Conservation (phyloP, 2,113 vertebrate species). For the Pluvialis apricaria region DNA sequence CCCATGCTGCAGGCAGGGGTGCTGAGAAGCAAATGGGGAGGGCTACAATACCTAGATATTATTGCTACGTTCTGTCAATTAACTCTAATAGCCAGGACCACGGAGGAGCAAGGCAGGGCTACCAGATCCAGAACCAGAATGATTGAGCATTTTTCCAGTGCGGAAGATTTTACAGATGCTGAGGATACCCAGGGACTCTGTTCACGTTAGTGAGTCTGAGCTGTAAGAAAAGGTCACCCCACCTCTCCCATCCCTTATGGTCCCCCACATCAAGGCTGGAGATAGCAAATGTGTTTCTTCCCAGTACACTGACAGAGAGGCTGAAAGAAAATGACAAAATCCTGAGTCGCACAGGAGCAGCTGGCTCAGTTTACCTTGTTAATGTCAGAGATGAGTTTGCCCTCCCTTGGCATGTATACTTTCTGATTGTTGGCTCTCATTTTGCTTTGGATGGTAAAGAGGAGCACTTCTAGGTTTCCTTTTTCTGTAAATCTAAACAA, state of each 20-base stretch:
- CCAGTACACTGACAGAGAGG: not conserved
- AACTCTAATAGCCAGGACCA: not conserved
- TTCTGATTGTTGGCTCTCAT: slow-evolving; percentile 99
- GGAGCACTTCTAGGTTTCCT: slow-evolving; percentile 94
- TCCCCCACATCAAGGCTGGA: not conserved
- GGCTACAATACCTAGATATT: not conserved
- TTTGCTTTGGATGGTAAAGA: slow-evolving; percentile 98
- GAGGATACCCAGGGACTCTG: not conserved
- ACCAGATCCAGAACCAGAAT: not conserved
- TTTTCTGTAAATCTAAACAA: slow-evolving; percentile 92
- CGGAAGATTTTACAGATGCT: not conserved
- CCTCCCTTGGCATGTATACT: slow-evolving; percentile 95
- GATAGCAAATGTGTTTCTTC: not conserved
- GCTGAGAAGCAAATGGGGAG: not conserved
- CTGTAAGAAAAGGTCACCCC: not conserved
- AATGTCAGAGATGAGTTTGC: slow-evolving; percentile 97
- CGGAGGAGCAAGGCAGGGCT: not conserved
- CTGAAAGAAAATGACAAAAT: not conserved
- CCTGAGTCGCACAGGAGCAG: fast-evolving
- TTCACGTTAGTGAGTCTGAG: not conserved
- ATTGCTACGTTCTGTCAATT: not conserved
- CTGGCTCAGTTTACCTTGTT: slow-evolving; percentile 83
- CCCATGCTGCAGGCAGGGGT: not conserved
- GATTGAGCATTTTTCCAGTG: not conserved
- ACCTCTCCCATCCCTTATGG: not conserved